Base-by-base conservation (phyloP, 2,797 vertebrate genomes). In the Leptoclinus maculatus region DNA sequence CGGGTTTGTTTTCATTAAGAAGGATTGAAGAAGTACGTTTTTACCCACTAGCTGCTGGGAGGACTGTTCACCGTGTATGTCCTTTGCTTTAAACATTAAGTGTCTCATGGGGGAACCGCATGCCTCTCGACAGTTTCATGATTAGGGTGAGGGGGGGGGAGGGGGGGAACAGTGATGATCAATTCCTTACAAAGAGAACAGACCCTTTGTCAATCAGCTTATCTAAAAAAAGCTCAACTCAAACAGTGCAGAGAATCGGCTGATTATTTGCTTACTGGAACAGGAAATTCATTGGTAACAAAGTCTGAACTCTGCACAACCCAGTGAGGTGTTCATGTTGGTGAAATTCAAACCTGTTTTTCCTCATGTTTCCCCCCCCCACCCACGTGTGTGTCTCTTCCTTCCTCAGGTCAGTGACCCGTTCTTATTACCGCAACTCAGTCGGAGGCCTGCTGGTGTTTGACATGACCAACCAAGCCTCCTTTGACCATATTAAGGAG, bases 401-500 rank as follows among this genome's bases (percentile, higher is more conserved):
- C 59, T 29, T 69, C 70, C 54, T 53, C 83, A 97, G 96, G 90
- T 97, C 96, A 0, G 96, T 97, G 89, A 96, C 96, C n/a, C 91
- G 95, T 1, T 97, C 96, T 47, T 98, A 96, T 73, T 97, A 96
- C 87, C 93, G 94, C 49, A 97, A 97, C 90, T 96, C 94, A 0
- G 97, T 96, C 0, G 96, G 95, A 58, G 96, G 94, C 23, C 92
- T 98, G 87, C 89, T 97, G 88, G 93, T 97, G 80, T 97, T 97
- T 2, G 96, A 96, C 85, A 79, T 97, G 66, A 95, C 94, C 83
- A 96, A 94, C 79, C 94, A 94, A 2, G n/a, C 81, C 0, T 96
- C 97, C 27, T 98, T 97, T 13, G 95, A 97, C 78, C 95, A 92
- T 19, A 14, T 96, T 25, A 90, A 83, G 64, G 94, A 82, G 11